These are phyloP conservation scores for Blera fallax DNA, from an alignment of 2,888 invertebrate species.

Conservation along the genomic window DNA sequence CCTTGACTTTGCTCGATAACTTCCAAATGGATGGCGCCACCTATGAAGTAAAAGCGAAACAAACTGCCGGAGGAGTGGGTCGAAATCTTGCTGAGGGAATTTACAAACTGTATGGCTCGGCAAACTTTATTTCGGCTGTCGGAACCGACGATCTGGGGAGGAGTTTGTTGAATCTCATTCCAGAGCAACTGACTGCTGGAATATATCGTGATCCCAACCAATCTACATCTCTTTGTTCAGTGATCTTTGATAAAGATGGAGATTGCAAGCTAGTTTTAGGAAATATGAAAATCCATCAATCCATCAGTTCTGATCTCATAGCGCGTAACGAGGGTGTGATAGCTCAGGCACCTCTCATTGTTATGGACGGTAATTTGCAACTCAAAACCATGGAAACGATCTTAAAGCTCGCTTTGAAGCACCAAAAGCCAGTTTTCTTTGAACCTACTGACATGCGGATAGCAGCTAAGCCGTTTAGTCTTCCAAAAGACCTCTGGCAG, in stretches of 20 bases:
- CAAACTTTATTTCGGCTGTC: conserved; percentile 88
- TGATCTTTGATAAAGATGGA: conserved; percentile 88
- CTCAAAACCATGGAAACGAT: conserved; percentile 85
- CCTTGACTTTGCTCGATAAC: conserved; percentile 85
- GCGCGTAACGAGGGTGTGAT: conserved; percentile 84
- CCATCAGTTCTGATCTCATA: conserved; percentile 87
- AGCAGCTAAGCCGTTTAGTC: conserved; percentile 87
- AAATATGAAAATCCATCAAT: conserved; percentile 90
- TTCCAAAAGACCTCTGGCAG: conserved; percentile 74
- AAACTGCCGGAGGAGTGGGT: conserved; percentile 93
- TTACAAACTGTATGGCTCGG: conserved; percentile 86
- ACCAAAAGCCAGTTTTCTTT: conserved; percentile 91
- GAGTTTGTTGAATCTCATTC: conserved; percentile 79
- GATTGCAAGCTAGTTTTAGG: conserved; percentile 92
- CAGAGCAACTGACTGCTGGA: conserved; percentile 77
- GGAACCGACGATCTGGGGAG: conserved; percentile 86
- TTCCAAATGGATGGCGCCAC: conserved; percentile 91
- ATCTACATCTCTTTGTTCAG: conserved; percentile 88
- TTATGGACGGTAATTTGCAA: conserved; percentile 93
- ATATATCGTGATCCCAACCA: conserved; percentile 77
- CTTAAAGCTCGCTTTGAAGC: conserved; percentile 84
- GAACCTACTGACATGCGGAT: conserved; percentile 94
- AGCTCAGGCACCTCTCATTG: conserved; percentile 86
- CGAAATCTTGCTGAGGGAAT: conserved; percentile 95
- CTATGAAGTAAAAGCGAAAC: conserved; percentile 85